Conservation (phyloP, 2,113 vertebrate species). For the Podarcis muralis region DNA sequence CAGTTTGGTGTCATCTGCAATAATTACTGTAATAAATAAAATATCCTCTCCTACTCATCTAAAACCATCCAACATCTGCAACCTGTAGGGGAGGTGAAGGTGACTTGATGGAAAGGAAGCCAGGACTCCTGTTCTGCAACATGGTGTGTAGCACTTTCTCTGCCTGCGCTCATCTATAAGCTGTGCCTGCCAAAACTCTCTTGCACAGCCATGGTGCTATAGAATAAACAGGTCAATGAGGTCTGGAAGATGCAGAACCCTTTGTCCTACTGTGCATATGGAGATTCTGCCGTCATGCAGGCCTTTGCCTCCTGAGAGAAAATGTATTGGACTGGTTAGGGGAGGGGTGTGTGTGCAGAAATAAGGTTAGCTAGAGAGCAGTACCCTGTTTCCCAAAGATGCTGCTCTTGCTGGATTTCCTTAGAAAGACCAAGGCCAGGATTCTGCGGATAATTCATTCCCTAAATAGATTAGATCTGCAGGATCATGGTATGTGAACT, state of each 20-base stretch:
- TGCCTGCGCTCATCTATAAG: not conserved
- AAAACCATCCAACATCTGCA: not conserved
- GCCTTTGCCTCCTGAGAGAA: not conserved
- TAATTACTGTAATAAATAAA: no score
- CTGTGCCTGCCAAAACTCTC: not conserved
- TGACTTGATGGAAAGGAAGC: not conserved
- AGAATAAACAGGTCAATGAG: not conserved
- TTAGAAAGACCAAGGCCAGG: not conserved
- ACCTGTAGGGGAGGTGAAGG: not conserved
- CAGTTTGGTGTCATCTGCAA: no score
- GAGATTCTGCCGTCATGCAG: not conserved
- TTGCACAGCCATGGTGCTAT: not conserved
- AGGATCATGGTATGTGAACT: not conserved
- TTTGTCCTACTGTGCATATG: not conserved
- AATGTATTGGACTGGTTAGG: not conserved
- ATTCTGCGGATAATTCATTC: not conserved
- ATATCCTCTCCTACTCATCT: no score
- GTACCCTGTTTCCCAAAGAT: not conserved
- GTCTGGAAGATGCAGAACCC: not conserved
- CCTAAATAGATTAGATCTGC: not conserved
- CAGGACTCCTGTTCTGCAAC: not conserved
- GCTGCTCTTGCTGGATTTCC: not conserved
- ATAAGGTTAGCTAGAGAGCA: not conserved
- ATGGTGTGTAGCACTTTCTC: not conserved
- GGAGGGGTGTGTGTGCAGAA: not conserved